Conservation (phyloP, 2,888 invertebrate genomes). For the Ichneumoninae sp. region DNA sequence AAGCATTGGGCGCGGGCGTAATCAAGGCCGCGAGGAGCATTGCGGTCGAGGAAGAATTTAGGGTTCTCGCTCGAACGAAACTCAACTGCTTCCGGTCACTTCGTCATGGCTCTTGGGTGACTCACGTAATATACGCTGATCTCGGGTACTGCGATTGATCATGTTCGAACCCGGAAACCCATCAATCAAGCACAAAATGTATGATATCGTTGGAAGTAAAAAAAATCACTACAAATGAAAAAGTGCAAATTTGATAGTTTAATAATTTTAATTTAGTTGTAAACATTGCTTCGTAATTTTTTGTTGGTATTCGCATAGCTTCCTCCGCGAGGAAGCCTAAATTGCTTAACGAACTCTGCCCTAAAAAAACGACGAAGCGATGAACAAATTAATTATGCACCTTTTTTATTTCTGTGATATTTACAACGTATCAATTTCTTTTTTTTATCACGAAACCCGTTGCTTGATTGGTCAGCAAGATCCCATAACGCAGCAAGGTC, state of each 20-base stretch:
- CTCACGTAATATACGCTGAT: slow-evolving; percentile 6
- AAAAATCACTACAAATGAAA: no score
- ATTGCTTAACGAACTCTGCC: no score
- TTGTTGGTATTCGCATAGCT: no score
- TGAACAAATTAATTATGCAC: no score
- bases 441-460: neutral
- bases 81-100: slow-evolving; percentile 35
- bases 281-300: no score
- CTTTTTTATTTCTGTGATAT: no score
- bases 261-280: no score
- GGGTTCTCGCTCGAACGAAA: slow-evolving; percentile 31
- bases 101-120: slow-evolving; percentile 13
- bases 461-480: neutral
- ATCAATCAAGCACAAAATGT: neutral
- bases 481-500: neutral
- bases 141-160: neutral
- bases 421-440: no score
- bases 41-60: slow-evolving; percentile 32
- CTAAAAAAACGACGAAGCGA: no score
- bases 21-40: slow-evolving; percentile 23
- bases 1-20: slow-evolving; percentile 26
- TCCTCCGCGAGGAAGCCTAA: no score
- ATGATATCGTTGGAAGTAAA: neutral
- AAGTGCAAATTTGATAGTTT: no score
- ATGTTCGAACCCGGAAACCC: neutral